Base-by-base conservation (phyloP, 2,797 vertebrate species). In the Pantherophis alleghaniensis region DNA sequence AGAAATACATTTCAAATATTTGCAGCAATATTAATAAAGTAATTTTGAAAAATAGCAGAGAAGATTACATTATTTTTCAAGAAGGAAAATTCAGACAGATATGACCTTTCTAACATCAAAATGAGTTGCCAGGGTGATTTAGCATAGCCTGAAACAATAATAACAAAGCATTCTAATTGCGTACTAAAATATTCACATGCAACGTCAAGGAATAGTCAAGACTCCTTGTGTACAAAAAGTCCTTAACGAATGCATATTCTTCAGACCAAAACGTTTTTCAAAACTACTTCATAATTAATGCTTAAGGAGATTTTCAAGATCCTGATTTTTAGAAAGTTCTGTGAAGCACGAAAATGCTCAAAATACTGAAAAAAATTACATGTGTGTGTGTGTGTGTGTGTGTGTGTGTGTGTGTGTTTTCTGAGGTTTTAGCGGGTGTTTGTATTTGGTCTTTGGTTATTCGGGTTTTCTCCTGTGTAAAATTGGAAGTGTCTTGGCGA, bases 91-190 rank as follows among this genome's bases (percentile, higher is more conserved):
- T 83, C 37, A 47, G 63, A 89, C 91, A 95, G 89, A 95, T 94
- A 92, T 91, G 88, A 95, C 94, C 92, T 96, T 96, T 95, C 69
- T 89, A 95, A 90, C n/a, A 83, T 91, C 79, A 14, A n/a, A 79
- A 92, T 94, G 93, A 95, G 79, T 94, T 95, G 90, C 94, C 93
- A 94, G 60, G 93, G 59, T 95, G 92, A 96, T 93, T 96, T 95
- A 94, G 79, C 88, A 22, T 5, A 2, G 32, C 91, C 93, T 94
- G 55, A 95, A 94, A 94, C 63, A 90, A 53, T 59, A 92, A 94
- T 74, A 94, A 90, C 87, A 88, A 92, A 89, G 16, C n/a, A 74
- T 57, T 92, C 26, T 56, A 93, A 92, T 6, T 92, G 90, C n/a
- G 22, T 53, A 90, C 66, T 55, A 91, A 95, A 94, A 96, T 94